phyloP scores from a whole-genome alignment of 2,113 vertebrate genomes.

The Vombatus ursinus region DNA sequence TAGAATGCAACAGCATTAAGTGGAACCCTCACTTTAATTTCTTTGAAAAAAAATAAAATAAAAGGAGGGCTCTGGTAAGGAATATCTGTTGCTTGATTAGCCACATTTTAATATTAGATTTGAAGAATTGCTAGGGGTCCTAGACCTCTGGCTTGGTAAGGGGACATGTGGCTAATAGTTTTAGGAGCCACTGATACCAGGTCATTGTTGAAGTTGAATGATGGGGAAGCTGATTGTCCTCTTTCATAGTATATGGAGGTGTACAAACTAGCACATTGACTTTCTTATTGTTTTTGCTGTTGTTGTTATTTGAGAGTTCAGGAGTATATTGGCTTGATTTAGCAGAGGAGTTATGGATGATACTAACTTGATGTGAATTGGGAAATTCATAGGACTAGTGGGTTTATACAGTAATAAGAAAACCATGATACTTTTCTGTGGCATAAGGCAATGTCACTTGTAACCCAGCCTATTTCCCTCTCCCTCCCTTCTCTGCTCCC shows the following conservation, averaged over 20 bases:
- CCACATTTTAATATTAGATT: background rate
- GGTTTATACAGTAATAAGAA: background rate
- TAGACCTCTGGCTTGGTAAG: background rate
- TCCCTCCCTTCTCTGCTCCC: no score
- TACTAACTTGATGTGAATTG: background rate
- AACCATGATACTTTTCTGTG: background rate
- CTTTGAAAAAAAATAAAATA: background rate
- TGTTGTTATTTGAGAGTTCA: background rate
- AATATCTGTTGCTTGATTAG: background rate
- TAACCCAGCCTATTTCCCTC: background rate
- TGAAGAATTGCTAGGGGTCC: background rate
- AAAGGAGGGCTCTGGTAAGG: background rate
- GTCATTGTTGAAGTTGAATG: background rate
- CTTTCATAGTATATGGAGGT: background rate
- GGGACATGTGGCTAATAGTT: background rate
- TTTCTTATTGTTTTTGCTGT: background rate
- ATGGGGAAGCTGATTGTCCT: background rate
- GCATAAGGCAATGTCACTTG: background rate
- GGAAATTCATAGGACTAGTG: background rate
- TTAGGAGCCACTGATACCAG: background rate
- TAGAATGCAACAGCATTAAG: background rate
- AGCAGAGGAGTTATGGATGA: background rate
- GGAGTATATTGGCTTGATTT: background rate
- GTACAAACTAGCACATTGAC: background rate
- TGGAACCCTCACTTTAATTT: background rate